Percentiles rank a stretch among this genome's conserved stretches.
Evolutionary conservation across 2,888 invertebrate genomes (phyloP).

Genomic region (Parnassius glacialis): DNA sequence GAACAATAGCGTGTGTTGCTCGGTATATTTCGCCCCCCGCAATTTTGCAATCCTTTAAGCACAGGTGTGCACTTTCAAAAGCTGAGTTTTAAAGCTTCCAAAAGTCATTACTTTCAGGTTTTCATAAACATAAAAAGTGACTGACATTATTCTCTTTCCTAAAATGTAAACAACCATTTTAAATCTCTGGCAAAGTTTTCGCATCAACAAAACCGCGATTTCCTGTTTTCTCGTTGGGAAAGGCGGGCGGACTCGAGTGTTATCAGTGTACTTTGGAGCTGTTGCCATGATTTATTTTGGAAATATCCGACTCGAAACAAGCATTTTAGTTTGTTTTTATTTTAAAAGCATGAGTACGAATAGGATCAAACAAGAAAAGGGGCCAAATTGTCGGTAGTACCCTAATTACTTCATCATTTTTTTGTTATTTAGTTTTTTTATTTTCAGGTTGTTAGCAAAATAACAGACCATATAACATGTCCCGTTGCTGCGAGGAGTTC

Average conservation of each 20-base stretch:
- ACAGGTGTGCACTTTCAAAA: slow-evolving; percentile 16
- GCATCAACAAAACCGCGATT: slow-evolving; percentile 30
- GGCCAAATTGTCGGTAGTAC: no score
- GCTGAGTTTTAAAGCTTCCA: slow-evolving; percentile 6
- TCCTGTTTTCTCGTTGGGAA: slow-evolving; percentile 25
- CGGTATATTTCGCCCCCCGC: slow-evolving; percentile 6
- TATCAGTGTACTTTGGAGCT: slow-evolving; percentile 30
- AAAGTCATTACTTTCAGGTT: slow-evolving; percentile 21
- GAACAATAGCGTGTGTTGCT: slow-evolving; percentile 8
- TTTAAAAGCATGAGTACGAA: no score
- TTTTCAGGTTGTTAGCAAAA: no score
- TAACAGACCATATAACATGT: no score
- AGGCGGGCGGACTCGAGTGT: slow-evolving; percentile 20
- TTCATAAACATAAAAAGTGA: slow-evolving; percentile 20
- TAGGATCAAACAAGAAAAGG: no score
- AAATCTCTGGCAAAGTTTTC: slow-evolving; percentile 32
- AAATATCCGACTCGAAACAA: slow-evolving; percentile 20
- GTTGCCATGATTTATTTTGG: slow-evolving; percentile 33
- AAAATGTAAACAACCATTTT: slow-evolving; percentile 26
- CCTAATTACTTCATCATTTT: no score
- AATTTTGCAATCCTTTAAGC: slow-evolving; percentile 20
- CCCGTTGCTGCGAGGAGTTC: no score
- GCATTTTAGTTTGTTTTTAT: neutral
- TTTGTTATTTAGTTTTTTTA: no score
- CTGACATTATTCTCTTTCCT: slow-evolving; percentile 11